Evolutionary conservation across 2,797 vertebrate species (phyloP).

Genomic region (Lithobates sylvaticus): DNA sequence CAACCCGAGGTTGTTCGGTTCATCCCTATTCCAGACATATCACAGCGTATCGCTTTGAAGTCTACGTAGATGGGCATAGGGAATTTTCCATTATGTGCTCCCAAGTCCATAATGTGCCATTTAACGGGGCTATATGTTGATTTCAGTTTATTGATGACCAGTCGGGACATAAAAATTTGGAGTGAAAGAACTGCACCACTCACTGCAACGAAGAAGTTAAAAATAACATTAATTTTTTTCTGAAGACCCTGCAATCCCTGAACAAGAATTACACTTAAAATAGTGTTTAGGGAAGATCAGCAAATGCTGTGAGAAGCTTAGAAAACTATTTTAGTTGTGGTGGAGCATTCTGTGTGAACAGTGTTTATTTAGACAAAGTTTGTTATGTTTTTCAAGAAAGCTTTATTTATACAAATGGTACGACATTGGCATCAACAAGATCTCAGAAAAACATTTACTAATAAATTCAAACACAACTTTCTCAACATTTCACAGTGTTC

Average conservation of each 20-base stretch:
- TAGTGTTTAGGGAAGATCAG: slow-evolving; percentile 17
- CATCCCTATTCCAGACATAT: too few species aligned
- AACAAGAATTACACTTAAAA: slow-evolving; percentile 33
- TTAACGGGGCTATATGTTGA: too few species aligned
- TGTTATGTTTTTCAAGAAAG: slow-evolving; percentile 40
- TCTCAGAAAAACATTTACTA: slow-evolving; percentile 24
- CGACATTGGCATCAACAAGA: slow-evolving; percentile 19
- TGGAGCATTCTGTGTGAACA: slow-evolving; percentile 21
- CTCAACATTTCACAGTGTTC: background rate
- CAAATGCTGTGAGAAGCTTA: slow-evolving; percentile 27
- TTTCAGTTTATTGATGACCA: background rate
- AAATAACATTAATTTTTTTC: background rate
- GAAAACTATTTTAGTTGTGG: slow-evolving; percentile 47
- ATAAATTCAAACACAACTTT: slow-evolving; percentile 19
- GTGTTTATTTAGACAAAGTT: slow-evolving; percentile 40
- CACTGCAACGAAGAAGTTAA: background rate
- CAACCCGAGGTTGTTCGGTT: too few species aligned
- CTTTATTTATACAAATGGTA: slow-evolving; percentile 33
- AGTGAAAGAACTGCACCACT: too few species aligned
- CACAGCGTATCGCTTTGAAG: too few species aligned
- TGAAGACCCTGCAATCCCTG: background rate
- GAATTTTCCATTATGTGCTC: too few species aligned
- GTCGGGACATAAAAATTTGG: background rate
- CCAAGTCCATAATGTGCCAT: too few species aligned
- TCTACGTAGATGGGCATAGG: too few species aligned